phyloP scores from a whole-genome alignment of 2,888 invertebrate genomes.

The Drosophila parthenogenetica region DNA sequence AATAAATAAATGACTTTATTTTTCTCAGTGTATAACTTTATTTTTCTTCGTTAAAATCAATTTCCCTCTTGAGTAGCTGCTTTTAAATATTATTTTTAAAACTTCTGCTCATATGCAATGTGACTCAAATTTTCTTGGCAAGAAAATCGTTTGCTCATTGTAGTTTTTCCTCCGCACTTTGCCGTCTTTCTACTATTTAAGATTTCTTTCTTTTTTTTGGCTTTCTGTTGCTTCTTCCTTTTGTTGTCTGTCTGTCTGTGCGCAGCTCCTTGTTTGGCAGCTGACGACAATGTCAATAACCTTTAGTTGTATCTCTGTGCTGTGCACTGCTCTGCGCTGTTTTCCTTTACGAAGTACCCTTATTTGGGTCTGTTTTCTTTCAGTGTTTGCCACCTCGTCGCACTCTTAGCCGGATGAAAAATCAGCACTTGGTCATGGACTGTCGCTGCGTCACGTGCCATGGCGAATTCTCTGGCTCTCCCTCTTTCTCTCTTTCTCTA shows the following conservation, averaged over 20 bases:
- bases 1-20: too few species aligned
- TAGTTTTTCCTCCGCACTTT: conserved; percentile 14
- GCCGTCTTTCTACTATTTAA: conserved; percentile 4
- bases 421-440: conserved; percentile 81
- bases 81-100: background rate
- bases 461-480: conserved; percentile 44
- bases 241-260: conserved; percentile 62
- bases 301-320: conserved; percentile 51
- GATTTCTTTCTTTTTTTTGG: conserved; percentile 2
- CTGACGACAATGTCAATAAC: conserved; percentile 75
- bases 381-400: conserved; percentile 17
- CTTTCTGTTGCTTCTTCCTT: conserved; percentile 44
- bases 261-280: conserved; percentile 32
- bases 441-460: conserved; percentile 77
- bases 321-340: background rate
- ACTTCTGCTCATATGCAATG: conserved; percentile 11
- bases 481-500: conserved; percentile 15
- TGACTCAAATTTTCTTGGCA: conserved; percentile 17
- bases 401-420: conserved; percentile 63
- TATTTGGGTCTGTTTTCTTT: conserved; percentile 20
- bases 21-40: background rate
- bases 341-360: background rate
- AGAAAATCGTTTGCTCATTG: conserved; percentile 19
- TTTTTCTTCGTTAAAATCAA: background rate
- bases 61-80: conserved; percentile 3